A percentile compares a stretch with the other conserved stretches of the same genome.
Evolutionary conservation across 2,888 invertebrate species (phyloP).

Genomic region (Thalpophila matura): DNA sequence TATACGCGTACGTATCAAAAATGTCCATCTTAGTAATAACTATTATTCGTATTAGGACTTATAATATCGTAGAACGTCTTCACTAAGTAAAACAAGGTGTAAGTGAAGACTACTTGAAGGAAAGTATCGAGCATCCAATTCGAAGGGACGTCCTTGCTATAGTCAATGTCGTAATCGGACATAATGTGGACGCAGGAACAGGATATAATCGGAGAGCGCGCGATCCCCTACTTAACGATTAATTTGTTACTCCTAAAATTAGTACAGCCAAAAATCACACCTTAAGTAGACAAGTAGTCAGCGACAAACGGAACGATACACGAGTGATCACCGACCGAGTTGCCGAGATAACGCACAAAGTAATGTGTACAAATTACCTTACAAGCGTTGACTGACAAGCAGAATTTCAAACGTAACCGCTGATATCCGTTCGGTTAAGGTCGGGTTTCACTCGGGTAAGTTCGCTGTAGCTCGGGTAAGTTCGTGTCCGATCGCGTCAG

Average conservation of each 20-base stretch:
- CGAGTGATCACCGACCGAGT: conserved; percentile 20
- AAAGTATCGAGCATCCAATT: conserved; percentile 67
- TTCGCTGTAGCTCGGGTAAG: not conserved
- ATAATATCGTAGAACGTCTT: conserved; percentile 76
- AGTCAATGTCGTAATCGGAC: conserved; percentile 31
- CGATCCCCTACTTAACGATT: conserved; percentile 16
- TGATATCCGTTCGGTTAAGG: conserved; percentile 3
- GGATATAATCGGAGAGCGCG: conserved; percentile 7
- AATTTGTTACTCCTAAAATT: conserved; percentile 56
- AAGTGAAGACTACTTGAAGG: conserved; percentile 75
- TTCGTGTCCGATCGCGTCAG: too few species aligned
- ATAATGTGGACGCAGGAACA: conserved; percentile 32
- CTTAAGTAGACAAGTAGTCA: conserved; percentile 11
- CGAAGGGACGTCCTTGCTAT: conserved; percentile 32
- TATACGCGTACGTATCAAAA: conserved; percentile 27
- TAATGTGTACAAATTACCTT: not conserved
- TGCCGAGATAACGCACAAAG: not conserved
- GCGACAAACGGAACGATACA: conserved; percentile 21
- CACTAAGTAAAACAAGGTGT: conserved; percentile 75
- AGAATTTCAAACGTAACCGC: conserved; percentile 35
- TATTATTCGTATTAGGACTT: conserved; percentile 61
- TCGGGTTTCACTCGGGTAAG: conserved; percentile 31
- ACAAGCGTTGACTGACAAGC: not conserved
- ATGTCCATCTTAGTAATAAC: conserved; percentile 31
- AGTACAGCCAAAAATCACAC: conserved; percentile 68